Conservation (phyloP, 2,113 vertebrate species). For the Chaetorhynchus papuensis region DNA sequence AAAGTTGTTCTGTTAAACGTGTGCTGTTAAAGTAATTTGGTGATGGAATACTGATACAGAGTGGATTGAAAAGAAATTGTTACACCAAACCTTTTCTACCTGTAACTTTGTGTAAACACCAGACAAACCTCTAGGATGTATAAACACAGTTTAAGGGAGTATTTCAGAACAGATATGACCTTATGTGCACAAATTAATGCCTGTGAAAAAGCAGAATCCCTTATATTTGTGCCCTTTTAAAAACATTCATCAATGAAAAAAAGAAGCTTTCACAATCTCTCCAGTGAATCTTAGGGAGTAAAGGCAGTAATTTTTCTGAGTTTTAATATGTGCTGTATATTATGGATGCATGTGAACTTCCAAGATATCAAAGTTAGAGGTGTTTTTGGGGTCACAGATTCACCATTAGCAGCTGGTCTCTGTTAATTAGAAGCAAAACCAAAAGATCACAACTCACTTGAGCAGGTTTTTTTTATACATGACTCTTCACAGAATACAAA, state of each 20-base stretch:
- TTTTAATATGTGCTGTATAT: background rate
- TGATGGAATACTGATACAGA: background rate
- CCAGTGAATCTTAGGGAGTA: background rate
- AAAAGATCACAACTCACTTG: background rate
- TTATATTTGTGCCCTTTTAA: background rate
- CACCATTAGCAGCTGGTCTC: background rate
- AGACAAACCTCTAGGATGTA: background rate
- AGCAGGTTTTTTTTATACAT: background rate
- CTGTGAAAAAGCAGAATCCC: background rate
- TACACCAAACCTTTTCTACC: background rate
- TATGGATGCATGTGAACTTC: accelerated
- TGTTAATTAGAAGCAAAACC: background rate
- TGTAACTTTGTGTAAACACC: background rate
- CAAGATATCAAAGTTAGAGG: background rate
- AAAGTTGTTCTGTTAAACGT: background rate
- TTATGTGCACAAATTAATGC: accelerated
- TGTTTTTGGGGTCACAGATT: background rate
- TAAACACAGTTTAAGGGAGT: background rate
- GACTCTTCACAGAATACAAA: background rate
- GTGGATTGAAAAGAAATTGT: background rate
- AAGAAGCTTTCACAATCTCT: background rate
- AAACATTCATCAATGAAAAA: background rate
- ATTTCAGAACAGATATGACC: background rate
- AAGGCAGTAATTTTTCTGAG: background rate
- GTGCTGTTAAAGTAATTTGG: background rate